These are phyloP conservation scores for Carassius gibelio DNA, from an alignment of 2,113 vertebrate species.

Conservation along the genomic window DNA sequence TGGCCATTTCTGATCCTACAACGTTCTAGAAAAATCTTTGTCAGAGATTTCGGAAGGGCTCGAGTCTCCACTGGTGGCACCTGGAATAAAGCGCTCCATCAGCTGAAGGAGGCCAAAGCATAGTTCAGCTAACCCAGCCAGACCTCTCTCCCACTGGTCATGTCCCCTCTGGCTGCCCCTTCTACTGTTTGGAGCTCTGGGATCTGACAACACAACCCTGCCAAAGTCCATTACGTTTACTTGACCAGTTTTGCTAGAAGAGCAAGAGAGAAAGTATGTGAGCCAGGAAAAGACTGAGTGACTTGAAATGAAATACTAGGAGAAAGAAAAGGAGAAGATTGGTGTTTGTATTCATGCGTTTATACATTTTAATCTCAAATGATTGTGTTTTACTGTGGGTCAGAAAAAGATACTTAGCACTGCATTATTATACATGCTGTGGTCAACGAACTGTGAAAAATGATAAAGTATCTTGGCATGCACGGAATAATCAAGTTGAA, in stretches of 20 bases:
- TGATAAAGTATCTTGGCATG: neutral
- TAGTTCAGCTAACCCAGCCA: constrained; percentile 45
- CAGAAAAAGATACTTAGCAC: constrained; percentile 5
- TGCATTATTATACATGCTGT: too few relatives aligned
- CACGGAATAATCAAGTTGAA: neutral
- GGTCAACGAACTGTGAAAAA: too few relatives aligned
- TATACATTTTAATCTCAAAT: constrained; percentile 22
- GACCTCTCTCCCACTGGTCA: constrained; percentile 41
- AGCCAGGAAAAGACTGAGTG: constrained; percentile 34
- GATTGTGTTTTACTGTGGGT: constrained; percentile 22
- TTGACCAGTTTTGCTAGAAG: constrained; percentile 40
- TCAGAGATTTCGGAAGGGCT: neutral
- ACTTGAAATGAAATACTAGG: constrained; percentile 3
- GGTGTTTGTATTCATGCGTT: neutral
- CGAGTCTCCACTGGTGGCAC: neutral
- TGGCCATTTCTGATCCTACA: neutral
- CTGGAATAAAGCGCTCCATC: constrained; percentile 30
- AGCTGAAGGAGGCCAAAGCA: constrained; percentile 39
- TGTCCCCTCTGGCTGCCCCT: constrained; percentile 32
- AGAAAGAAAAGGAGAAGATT: constrained; percentile 16
- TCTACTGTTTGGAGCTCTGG: constrained; percentile 36
- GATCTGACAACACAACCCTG: constrained; percentile 43
- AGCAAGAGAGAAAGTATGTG: constrained; percentile 17
- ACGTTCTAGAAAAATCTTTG: neutral
- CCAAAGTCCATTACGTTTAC: constrained; percentile 59